A percentile compares a stretch with the other conserved stretches of the same genome.
These are phyloP conservation scores for Lycophotia porphyrea DNA, from an alignment of 2,888 invertebrate genomes.

Conservation along the genomic window DNA sequence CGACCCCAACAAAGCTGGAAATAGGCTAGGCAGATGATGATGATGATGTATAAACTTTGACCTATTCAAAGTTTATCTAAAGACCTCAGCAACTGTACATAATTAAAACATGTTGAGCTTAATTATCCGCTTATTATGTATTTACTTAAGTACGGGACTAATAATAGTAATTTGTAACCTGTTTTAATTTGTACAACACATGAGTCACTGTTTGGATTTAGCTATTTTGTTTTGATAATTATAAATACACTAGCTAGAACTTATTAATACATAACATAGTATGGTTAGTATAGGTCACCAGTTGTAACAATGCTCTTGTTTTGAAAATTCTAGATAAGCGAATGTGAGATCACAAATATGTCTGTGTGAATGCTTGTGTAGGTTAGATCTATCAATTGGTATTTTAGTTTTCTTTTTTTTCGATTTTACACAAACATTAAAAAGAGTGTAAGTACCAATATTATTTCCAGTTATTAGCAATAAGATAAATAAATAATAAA, in stretches of 20 bases:
- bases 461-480: background rate
- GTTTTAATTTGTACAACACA: slow-evolving; percentile 13
- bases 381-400: background rate
- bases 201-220: slow-evolving; percentile 30
- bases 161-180: slow-evolving; percentile 29
- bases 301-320: slow-evolving; percentile 41
- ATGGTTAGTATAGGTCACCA: background rate
- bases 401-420: background rate
- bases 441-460: background rate
- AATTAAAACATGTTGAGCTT: slow-evolving; percentile 1
- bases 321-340: slow-evolving; percentile 14
- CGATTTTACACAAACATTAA: background rate
- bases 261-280: slow-evolving; percentile 20
- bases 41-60: background rate
- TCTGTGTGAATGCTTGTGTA: background rate
- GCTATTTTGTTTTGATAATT: slow-evolving; percentile 26
- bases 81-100: too few species aligned
- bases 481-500: background rate
- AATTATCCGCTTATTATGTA: slow-evolving; percentile 16
- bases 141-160: background rate
- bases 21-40: background rate
- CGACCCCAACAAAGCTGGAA: background rate
- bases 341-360: background rate
- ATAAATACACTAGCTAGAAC: background rate
- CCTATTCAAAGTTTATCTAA: background rate